A percentile compares a stretch with the other conserved stretches of the same genome.
phyloP scores from a whole-genome alignment of 2,113 vertebrate genomes.

The Sula dactylatra region DNA sequence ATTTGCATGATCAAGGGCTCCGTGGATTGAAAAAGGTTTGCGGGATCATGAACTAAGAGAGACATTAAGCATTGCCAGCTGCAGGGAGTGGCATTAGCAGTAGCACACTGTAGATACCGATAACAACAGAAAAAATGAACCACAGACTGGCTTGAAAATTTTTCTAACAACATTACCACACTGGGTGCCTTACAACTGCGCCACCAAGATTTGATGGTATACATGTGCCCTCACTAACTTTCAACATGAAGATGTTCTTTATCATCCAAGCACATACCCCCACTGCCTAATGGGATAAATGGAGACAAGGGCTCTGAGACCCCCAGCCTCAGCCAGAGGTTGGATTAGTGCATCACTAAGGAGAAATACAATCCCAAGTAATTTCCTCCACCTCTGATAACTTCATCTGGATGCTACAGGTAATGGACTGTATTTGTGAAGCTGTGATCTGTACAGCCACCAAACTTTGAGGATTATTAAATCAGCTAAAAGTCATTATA shows the following conservation, averaged over 20 bases:
- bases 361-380: slow-evolving; percentile 39
- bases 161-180: neutral
- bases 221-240: neutral
- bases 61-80: neutral
- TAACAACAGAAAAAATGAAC: neutral
- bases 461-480: slow-evolving; percentile 59
- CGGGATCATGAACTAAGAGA: neutral
- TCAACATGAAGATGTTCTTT: neutral
- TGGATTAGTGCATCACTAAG: slow-evolving; percentile 15
- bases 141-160: neutral
- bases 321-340: slow-evolving; percentile 20
- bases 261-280: slow-evolving; percentile 39
- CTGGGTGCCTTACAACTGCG: neutral
- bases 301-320: neutral
- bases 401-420: slow-evolving; percentile 55
- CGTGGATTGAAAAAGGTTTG: neutral
- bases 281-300: slow-evolving; percentile 37
- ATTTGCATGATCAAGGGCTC: neutral
- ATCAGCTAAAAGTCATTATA: slow-evolving; percentile 58
- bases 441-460: slow-evolving; percentile 23
- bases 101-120: neutral
- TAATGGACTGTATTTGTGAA: slow-evolving; percentile 17
- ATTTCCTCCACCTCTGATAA: slow-evolving; percentile 7
- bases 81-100: neutral
- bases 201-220: neutral